These are phyloP conservation scores for Cataglyphis albicans DNA, from an alignment of 2,888 invertebrate species.

Conservation along the genomic window DNA sequence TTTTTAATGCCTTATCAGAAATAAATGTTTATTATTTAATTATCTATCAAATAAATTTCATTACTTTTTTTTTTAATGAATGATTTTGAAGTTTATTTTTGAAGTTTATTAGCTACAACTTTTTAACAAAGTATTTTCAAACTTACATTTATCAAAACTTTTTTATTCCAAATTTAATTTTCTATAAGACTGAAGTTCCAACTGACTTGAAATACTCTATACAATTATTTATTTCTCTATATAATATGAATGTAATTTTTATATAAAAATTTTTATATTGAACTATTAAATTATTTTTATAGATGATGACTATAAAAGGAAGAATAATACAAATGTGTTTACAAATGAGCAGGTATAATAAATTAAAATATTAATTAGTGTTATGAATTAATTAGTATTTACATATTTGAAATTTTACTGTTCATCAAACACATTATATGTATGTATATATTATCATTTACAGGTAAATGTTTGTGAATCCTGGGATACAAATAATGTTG, in stretches of 20 bases:
- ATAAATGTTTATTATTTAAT: too few species aligned
- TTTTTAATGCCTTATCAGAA: too few species aligned
- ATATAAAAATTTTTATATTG: conserved; percentile 23
- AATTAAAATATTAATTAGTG: conserved; percentile 4
- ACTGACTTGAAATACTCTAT: not conserved
- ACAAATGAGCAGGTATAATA: conserved; percentile 56
- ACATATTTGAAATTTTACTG: not conserved
- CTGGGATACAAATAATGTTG: not conserved
- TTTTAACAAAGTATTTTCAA: too few species aligned
- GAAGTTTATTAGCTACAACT: too few species aligned
- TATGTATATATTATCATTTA: conserved; percentile 23
- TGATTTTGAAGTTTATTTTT: too few species aligned
- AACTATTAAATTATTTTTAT: not conserved
- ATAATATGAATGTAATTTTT: conserved; percentile 19
- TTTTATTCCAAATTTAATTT: too few species aligned
- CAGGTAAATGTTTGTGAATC: conserved; percentile 18
- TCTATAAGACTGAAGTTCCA: too few species aligned
- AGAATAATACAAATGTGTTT: conserved; percentile 37
- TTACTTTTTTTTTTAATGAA: too few species aligned
- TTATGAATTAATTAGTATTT: not conserved
- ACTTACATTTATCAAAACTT: too few species aligned
- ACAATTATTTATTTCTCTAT: not conserved
- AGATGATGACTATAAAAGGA: conserved; percentile 60
- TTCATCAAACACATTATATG: not conserved
- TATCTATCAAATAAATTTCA: too few species aligned